Evolutionary conservation across 2,888 invertebrate species (phyloP), one percentile per base, ranked within the genome.

Genomic region (Meteorus cinctellus): DNA sequence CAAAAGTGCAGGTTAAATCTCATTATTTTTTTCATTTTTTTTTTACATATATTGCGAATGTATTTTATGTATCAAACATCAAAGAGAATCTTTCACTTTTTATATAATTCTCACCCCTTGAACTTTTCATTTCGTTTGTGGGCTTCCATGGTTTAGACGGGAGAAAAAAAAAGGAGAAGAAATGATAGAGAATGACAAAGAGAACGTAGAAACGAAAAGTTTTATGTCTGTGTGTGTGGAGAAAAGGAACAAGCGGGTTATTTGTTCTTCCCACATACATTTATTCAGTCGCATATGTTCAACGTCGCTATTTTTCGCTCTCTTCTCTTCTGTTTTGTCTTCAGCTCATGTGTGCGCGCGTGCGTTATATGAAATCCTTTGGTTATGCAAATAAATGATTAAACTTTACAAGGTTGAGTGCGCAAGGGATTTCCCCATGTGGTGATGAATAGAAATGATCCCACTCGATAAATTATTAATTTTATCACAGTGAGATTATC

Each of bases 371-470:
- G n/a, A 2, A 1, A 48, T n/a, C 48, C 48, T 48, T 48, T 48
- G n/a, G 48, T n/a, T 48, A 48, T 48, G 48, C 48, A 68, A 60
- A 74, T 68, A 74, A 74, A 74, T 69, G 74, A 69, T 74, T 48
- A 69, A 62, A 60, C 34, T 62, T 34, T 62, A 51, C 68, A 68
- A 48, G 31, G 48, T 48, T 48, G 48, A 48, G n/a, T n/a, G 48
- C 48, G 16, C 48, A 48, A 48, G 48, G 48, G n/a, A 48, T 48
- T 48, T 48, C 5, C 14, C n/a, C 48, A 48, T n/a, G n/a, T 48
- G 12, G 41, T 41, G 48, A 48, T 48, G n/a, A 48, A 48, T 48
- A 48, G 48, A 48, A 48, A 48, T 48, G 48, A 48, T 48, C n/a
- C 48, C 48, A 48, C n/a, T 48, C n/a, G 48, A 48, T 48, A n/a